Conservation (phyloP, 2,113 vertebrate species). For the Myrmecobius fasciatus region DNA sequence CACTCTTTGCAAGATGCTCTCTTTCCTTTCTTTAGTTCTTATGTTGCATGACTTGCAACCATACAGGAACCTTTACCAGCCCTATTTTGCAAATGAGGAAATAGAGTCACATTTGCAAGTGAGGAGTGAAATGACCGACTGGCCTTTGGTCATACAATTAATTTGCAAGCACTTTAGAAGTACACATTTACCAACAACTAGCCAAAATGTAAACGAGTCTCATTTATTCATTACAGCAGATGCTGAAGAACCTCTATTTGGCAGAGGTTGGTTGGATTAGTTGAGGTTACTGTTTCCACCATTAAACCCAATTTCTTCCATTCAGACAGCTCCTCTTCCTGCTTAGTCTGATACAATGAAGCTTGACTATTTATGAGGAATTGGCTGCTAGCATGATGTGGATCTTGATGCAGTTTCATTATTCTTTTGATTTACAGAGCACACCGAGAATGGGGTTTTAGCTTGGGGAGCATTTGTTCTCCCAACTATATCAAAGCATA, state of each 20-base stretch:
- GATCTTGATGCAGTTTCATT: neutral
- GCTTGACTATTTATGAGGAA: neutral
- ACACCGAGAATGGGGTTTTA: conserved; percentile 37
- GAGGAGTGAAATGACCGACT: neutral
- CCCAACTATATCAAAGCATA: conserved; percentile 67
- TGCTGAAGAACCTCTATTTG: neutral
- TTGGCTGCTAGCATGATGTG: neutral
- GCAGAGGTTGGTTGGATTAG: neutral
- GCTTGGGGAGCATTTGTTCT: conserved; percentile 72
- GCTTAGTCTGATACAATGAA: neutral
- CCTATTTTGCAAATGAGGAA: neutral
- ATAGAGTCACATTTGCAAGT: neutral
- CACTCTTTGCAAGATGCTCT: neutral
- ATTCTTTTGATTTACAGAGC: neutral
- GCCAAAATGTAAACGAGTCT: neutral
- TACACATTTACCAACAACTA: neutral
- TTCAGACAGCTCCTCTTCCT: neutral
- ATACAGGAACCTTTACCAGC: neutral
- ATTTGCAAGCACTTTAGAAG: neutral
- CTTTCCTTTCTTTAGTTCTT: neutral
- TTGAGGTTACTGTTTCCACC: neutral
- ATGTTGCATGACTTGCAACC: neutral
- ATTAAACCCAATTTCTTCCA: too few species aligned
- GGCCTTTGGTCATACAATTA: neutral
- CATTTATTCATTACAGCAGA: neutral